Evolutionary conservation across 2,113 vertebrate species (phyloP).

Genomic region (Clinocottus analis): DNA sequence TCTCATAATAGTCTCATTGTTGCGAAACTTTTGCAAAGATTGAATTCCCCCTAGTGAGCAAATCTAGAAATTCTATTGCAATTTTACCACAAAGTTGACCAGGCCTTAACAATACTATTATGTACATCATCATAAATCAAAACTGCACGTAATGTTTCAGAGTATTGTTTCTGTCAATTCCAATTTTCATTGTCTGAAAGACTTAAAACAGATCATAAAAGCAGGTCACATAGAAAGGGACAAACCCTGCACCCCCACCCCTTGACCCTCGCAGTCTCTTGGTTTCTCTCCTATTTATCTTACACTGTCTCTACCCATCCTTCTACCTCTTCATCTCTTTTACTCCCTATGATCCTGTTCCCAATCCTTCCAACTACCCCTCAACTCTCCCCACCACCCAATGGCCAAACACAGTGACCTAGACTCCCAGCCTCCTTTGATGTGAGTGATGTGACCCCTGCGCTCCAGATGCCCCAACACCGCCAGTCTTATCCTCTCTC

Average conservation of each 20-base stretch:
- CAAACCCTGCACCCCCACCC: constrained; percentile 14
- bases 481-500: constrained; percentile 80
- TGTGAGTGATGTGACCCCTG: constrained; percentile 83
- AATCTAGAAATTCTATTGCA: not conserved
- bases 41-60: not conserved
- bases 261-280: constrained; percentile 31
- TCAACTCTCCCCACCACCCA: constrained; percentile 56
- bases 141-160: not conserved
- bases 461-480: constrained; percentile 82
- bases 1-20: no score
- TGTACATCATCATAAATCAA: not conserved
- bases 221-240: constrained; percentile 22
- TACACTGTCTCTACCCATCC: constrained; percentile 44
- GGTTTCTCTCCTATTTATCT: constrained; percentile 47
- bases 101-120: not conserved
- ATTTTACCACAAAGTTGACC: not conserved
- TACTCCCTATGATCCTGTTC: constrained; percentile 52
- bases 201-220: constrained; percentile 18
- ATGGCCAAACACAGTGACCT: constrained; percentile 78
- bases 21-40: not conserved
- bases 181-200: not conserved
- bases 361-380: constrained; percentile 58
- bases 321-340: constrained; percentile 53
- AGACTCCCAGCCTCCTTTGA: constrained; percentile 82
- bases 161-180: not conserved